Percentiles rank a stretch among this genome's conserved stretches.
Conservation (phyloP, 2,797 vertebrate species). For the Galago senegalensis region DNA sequence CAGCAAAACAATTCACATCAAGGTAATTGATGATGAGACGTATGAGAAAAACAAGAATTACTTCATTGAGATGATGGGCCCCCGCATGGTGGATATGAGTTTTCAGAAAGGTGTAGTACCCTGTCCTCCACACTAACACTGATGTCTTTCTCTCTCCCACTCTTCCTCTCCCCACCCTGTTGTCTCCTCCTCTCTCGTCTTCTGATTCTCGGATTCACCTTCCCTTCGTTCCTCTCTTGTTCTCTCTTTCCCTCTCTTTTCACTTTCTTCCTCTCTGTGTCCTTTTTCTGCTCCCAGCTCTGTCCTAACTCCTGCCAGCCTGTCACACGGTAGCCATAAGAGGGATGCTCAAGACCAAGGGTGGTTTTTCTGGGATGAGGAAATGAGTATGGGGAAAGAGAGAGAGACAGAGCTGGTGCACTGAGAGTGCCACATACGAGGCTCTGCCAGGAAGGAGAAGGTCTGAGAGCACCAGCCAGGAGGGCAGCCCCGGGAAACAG, state of each 20-base stretch:
- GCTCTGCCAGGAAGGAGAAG: slow-evolving; percentile 8
- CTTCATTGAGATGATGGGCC: slow-evolving; percentile 93
- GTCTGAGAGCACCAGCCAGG: background rate
- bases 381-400: slow-evolving; percentile 52
- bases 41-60: slow-evolving; percentile 94
- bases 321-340: slow-evolving; percentile 89
- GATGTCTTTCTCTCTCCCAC: slow-evolving; percentile 85
- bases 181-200: slow-evolving; percentile 62
- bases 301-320: slow-evolving; percentile 85
- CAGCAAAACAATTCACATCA: slow-evolving; percentile 94
- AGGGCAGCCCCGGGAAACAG: background rate
- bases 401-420: background rate
- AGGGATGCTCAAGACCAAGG: background rate
- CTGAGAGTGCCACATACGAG: background rate
- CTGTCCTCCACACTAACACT: slow-evolving; percentile 90
- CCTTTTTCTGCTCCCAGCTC: slow-evolving; percentile 85
- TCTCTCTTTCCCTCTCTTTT: slow-evolving; percentile 71
- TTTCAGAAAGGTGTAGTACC: slow-evolving; percentile 99
- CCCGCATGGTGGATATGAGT: slow-evolving; percentile 98
- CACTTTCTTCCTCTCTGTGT: slow-evolving; percentile 72
- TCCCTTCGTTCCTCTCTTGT: slow-evolving; percentile 26
- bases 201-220: slow-evolving; percentile 33
- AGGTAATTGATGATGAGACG: slow-evolving; percentile 94
- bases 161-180: slow-evolving; percentile 77
- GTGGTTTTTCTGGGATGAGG: slow-evolving; percentile 15